Evolutionary conservation across 2,113 vertebrate species (phyloP).

Genomic region (Ovibos moschatus): DNA sequence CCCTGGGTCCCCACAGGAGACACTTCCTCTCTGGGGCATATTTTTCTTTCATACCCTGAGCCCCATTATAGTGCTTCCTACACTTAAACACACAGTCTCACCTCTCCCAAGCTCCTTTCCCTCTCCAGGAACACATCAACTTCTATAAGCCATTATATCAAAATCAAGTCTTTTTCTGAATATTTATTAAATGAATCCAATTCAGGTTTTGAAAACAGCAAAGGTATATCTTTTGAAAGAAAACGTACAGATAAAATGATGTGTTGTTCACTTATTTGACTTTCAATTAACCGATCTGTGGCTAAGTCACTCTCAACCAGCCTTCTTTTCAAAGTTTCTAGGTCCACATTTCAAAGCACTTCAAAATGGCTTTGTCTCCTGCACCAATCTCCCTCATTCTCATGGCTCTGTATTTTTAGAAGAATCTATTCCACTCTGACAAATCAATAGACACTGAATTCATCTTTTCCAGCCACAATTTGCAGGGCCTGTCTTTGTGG

Average conservation of each 20-base stretch:
- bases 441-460: slow-evolving; percentile 37
- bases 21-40: too few relatives aligned
- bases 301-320: not conserved
- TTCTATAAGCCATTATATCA: fast-evolving
- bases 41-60: not conserved
- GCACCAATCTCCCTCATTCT: not conserved
- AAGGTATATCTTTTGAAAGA: not conserved
- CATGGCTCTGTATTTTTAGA: slow-evolving; percentile 61
- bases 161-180: not conserved
- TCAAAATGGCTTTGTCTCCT: not conserved
- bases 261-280: not conserved
- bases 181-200: not conserved
- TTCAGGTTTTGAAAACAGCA: not conserved
- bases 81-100: fast-evolving
- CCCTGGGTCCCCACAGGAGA: fast-evolving
- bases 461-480: not conserved
- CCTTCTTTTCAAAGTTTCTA: not conserved
- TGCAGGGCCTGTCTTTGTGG: not conserved
- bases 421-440: not conserved
- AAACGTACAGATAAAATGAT: not conserved
- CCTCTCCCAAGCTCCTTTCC: too few relatives aligned
- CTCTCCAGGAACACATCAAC: not conserved
- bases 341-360: not conserved
- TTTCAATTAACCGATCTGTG: slow-evolving; percentile 1
- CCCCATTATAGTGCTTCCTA: not conserved